These are phyloP conservation scores for Diorhabda elongata DNA, from an alignment of 1,140 invertebrate genomes.

Conservation along the genomic window DNA sequence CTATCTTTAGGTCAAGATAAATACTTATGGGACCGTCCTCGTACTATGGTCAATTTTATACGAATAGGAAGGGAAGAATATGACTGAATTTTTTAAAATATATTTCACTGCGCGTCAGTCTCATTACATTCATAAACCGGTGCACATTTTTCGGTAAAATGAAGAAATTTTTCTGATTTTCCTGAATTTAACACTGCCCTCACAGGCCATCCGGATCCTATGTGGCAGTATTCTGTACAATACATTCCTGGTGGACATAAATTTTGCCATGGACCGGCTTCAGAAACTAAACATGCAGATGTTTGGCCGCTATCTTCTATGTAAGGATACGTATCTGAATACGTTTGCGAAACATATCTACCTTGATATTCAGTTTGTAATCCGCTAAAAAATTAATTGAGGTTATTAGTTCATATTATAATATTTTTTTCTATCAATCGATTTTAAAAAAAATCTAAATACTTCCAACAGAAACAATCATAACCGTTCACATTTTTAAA, in stretches of 20 bases:
- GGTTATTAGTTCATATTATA: too few relatives aligned
- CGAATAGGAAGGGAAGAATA: too few relatives aligned
- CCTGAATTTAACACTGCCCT: conserved; percentile 34
- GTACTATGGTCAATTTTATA: too few relatives aligned
- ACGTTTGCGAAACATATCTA: conserved; percentile 34
- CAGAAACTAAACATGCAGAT: conserved; percentile 30
- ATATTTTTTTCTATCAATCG: too few relatives aligned
- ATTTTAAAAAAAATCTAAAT: too few relatives aligned
- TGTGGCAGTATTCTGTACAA: conserved; percentile 44
- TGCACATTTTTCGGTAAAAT: not conserved
- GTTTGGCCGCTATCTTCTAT: conserved; percentile 28
- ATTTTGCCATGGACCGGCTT: conserved; percentile 38
- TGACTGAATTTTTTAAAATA: too few relatives aligned
- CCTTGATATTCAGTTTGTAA: conserved; percentile 35
- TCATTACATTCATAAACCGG: too few relatives aligned
- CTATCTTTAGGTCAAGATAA: too few relatives aligned
- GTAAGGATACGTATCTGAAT: conserved; percentile 35
- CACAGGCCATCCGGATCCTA: conserved; percentile 43
- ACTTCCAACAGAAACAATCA: too few relatives aligned
- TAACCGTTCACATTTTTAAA: too few relatives aligned
- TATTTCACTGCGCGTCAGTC: too few relatives aligned
- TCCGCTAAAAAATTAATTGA: conserved; percentile 32
- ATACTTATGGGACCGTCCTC: too few relatives aligned
- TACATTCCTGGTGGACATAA: conserved; percentile 44
- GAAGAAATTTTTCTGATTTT: not conserved